These are phyloP conservation scores for Anagyrus pseudococci DNA, from an alignment of 2,888 invertebrate species.

Conservation along the genomic window DNA sequence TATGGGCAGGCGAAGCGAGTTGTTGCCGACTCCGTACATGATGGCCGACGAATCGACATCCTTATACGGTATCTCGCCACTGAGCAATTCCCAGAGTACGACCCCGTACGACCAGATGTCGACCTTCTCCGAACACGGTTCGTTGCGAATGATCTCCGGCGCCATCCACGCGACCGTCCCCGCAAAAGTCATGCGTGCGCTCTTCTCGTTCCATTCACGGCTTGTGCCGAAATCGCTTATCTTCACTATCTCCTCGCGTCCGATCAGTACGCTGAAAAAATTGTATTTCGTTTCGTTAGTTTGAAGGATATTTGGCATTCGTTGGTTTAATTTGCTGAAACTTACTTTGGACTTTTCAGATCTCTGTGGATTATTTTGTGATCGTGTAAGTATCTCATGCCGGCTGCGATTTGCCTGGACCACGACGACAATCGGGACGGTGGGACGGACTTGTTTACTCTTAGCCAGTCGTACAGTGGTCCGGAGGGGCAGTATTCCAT, in stretches of 20 bases:
- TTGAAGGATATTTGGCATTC: not conserved
- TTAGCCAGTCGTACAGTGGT: conserved; percentile 88
- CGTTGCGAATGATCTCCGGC: conserved; percentile 96
- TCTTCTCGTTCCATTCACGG: conserved; percentile 92
- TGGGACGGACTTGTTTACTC: conserved; percentile 82
- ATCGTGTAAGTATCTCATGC: conserved; percentile 95
- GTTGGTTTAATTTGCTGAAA: conserved; percentile 43
- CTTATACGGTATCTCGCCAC: conserved; percentile 91
- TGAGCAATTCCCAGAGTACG: conserved; percentile 96
- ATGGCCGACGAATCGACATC: conserved; percentile 96
- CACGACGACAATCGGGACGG: conserved; percentile 89
- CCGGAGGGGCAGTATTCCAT: conserved; percentile 99
- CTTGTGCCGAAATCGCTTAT: conserved; percentile 98
- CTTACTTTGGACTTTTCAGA: conserved; percentile 98
- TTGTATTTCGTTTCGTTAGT: not conserved
- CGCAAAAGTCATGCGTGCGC: conserved; percentile 96
- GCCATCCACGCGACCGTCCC: conserved; percentile 99
- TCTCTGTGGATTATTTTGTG: conserved; percentile 98
- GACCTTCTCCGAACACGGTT: conserved; percentile 96
- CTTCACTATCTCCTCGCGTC: conserved; percentile 82
- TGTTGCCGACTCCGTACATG: conserved; percentile 97
- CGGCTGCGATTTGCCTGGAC: conserved; percentile 94
- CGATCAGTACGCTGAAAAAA: conserved; percentile 78
- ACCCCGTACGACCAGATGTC: conserved; percentile 99
- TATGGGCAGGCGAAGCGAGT: conserved; percentile 89